phyloP scores from a whole-genome alignment of 2,797 vertebrate genomes.

The Clarias pachynema region DNA sequence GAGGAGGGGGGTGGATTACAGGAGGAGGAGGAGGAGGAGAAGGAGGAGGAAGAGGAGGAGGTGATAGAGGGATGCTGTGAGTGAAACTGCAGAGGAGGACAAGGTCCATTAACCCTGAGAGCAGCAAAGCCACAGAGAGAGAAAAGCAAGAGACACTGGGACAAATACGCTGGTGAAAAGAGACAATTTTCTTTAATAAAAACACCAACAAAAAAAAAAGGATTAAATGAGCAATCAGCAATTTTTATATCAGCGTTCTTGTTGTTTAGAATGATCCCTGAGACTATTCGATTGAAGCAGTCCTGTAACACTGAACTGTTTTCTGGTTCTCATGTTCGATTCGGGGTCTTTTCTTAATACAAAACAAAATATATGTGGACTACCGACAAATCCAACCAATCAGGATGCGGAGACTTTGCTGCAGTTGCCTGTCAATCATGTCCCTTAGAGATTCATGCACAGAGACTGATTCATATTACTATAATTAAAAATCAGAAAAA shows the following conservation, averaged over 20 bases:
- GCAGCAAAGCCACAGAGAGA: slow-evolving; percentile 36
- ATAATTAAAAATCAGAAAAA: no score
- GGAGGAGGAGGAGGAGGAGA: slow-evolving; percentile 28
- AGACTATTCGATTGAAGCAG: no score
- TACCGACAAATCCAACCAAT: neutral
- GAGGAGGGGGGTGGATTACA: slow-evolving; percentile 20
- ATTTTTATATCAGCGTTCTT: neutral
- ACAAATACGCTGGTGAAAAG: slow-evolving; percentile 7
- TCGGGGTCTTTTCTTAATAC: neutral
- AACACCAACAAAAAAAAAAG: neutral
- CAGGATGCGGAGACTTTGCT: neutral
- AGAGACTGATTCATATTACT: no score
- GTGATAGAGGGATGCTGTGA: slow-evolving; percentile 32
- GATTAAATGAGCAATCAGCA: neutral
- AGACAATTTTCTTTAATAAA: neutral
- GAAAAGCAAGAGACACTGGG: neutral
- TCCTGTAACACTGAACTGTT: no score
- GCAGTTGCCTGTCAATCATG: neutral
- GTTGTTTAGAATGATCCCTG: no score
- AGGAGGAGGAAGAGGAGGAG: slow-evolving; percentile 17
- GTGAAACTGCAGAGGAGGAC: slow-evolving; percentile 43
- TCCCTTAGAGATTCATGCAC: no score
- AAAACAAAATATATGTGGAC: neutral
- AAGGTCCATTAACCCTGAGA: slow-evolving; percentile 52
- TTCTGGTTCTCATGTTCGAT: no score